Evolutionary conservation across 2,113 vertebrate genomes (phyloP).

Genomic region (Acinonyx jubatus): DNA sequence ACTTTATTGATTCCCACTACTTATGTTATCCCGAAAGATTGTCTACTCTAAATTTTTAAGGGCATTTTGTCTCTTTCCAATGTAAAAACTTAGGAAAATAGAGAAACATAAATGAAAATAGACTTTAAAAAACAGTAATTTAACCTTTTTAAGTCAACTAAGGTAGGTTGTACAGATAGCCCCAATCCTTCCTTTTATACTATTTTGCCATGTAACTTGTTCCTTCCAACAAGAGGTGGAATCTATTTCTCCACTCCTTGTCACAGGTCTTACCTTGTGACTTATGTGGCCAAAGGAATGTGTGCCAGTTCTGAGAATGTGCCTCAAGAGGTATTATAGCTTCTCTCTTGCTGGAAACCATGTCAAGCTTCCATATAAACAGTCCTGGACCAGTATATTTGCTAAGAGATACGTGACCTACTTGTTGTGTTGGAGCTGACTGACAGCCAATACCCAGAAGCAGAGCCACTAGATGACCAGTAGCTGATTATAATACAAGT

Average conservation of each 20-base stretch:
- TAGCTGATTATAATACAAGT: not conserved
- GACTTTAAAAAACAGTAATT: not conserved
- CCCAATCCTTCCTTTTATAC: not conserved
- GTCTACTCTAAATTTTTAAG: not conserved
- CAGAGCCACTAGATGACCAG: not conserved
- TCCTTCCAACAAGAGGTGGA: not conserved
- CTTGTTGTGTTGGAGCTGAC: not conserved
- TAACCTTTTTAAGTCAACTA: not conserved
- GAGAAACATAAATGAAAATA: not conserved
- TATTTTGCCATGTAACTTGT: not conserved
- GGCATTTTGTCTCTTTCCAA: not conserved
- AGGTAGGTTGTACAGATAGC: not conserved
- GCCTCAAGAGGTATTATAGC: not conserved
- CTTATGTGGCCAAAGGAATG: not conserved
- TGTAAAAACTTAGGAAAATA: not conserved
- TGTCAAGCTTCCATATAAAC: not conserved
- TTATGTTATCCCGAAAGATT: not conserved
- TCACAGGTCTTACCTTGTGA: not conserved
- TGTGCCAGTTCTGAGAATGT: not conserved
- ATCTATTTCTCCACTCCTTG: not conserved
- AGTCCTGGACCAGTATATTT: not conserved
- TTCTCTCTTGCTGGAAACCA: not conserved
- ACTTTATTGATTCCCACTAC: not conserved
- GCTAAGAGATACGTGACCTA: not conserved
- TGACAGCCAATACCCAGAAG: not conserved